phyloP scores from a whole-genome alignment of 2,797 vertebrate species.

The Phataginus tricuspis region DNA sequence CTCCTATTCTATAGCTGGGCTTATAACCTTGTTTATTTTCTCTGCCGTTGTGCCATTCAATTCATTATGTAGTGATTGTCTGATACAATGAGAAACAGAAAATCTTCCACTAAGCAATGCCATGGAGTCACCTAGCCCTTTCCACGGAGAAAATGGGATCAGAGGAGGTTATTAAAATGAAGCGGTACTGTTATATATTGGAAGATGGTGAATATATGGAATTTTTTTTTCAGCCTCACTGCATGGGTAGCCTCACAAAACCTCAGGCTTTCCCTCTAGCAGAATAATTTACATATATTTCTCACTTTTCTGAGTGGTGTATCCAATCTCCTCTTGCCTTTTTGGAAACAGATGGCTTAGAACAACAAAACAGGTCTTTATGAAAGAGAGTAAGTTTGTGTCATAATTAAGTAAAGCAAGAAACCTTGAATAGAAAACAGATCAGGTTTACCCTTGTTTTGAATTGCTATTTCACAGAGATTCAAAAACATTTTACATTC shows the following conservation, averaged over 20 bases:
- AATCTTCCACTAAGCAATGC: not conserved
- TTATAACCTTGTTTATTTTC: not conserved
- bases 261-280: not conserved
- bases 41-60: conserved; percentile 25
- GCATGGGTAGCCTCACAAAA: not conserved
- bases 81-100: conserved; percentile 18
- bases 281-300: not conserved
- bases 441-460: not conserved
- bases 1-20: not conserved
- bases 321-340: not conserved
- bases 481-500: not conserved
- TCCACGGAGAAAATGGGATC: not conserved
- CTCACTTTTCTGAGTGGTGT: not conserved
- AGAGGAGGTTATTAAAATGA: not conserved
- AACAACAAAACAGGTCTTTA: not conserved
- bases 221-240: not conserved
- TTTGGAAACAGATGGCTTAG: not conserved
- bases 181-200: not conserved
- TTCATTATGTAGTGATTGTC: not conserved
- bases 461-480: not conserved
- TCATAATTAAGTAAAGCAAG: not conserved
- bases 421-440: not conserved
- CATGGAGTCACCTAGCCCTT: not conserved
- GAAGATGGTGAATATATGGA: not conserved
- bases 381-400: not conserved